Conservation (phyloP, 2,888 invertebrate species). For the Ennomos fuscantarius region DNA sequence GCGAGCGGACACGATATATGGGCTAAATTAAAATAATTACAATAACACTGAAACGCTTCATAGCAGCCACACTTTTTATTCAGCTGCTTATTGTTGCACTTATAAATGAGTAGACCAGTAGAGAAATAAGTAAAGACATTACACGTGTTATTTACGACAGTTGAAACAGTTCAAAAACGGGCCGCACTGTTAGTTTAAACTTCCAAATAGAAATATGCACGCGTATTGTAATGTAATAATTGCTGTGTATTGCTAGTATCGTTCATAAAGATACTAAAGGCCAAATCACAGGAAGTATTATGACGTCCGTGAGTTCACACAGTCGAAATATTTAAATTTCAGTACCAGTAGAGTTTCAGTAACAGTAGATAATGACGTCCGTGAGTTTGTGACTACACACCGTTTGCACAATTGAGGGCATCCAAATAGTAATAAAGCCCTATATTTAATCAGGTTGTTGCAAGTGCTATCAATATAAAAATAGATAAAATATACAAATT, state of each 20-base stretch:
- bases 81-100: conserved; percentile 51
- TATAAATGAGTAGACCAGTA: conserved; percentile 48
- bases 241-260: too few relatives aligned
- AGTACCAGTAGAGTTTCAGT: too few relatives aligned
- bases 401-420: too few relatives aligned
- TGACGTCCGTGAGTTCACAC: too few relatives aligned
- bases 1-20: conserved; percentile 38
- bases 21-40: conserved; percentile 49
- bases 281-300: too few relatives aligned
- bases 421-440: too few relatives aligned
- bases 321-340: too few relatives aligned
- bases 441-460: conserved; percentile 12
- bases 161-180: conserved; percentile 22
- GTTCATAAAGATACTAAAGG: too few relatives aligned
- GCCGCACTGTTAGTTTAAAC: conserved; percentile 12
- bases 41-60: conserved; percentile 53
- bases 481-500: conserved; percentile 26
- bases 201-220: conserved; percentile 3
- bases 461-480: conserved; percentile 30
- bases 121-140: conserved; percentile 44
- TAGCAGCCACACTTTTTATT: conserved; percentile 57
- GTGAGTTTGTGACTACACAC: too few relatives aligned
- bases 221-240: too few relatives aligned
- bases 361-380: too few relatives aligned
- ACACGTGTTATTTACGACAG: conserved; percentile 36